These are phyloP conservation scores for Cygnus buccinator DNA, from an alignment of 2,113 vertebrate species.

Conservation along the genomic window DNA sequence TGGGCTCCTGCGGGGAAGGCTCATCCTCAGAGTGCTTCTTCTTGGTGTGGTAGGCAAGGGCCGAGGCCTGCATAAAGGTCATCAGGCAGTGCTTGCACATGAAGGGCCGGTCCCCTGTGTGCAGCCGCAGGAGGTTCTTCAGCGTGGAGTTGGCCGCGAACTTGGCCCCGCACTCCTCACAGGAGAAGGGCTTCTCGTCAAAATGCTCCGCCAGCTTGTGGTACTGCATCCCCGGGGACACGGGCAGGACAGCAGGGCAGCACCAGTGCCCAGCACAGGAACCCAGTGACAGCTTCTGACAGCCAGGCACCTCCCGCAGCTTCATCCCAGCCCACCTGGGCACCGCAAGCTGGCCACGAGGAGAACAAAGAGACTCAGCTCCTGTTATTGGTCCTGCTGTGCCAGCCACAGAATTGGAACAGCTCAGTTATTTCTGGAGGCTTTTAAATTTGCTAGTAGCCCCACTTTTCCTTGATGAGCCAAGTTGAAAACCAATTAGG, in stretches of 20 bases:
- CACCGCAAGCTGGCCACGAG: accelerated
- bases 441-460: slow-evolving; percentile 5
- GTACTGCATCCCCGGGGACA: slow-evolving; percentile 85
- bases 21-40: slow-evolving; percentile 90
- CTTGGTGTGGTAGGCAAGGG: slow-evolving; percentile 90
- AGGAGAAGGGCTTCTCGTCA: slow-evolving; percentile 88
- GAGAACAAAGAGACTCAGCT: neutral
- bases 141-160: slow-evolving; percentile 89
- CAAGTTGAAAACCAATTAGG: slow-evolving; percentile 38
- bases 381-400: neutral
- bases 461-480: slow-evolving; percentile 19
- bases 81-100: slow-evolving; percentile 88
- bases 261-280: neutral
- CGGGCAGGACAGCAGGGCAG: neutral
- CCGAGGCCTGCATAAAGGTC: slow-evolving; percentile 88
- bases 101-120: slow-evolving; percentile 89
- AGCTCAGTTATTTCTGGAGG: slow-evolving; percentile 4
- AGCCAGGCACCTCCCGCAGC: neutral
- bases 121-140: slow-evolving; percentile 89
- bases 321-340: neutral
- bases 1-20: accelerated
- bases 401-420: neutral
- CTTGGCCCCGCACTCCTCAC: slow-evolving; percentile 85
- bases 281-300: neutral
- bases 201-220: slow-evolving; percentile 91